Base-by-base conservation (phyloP, 2,888 invertebrate genomes). In the Dusona sp. region DNA sequence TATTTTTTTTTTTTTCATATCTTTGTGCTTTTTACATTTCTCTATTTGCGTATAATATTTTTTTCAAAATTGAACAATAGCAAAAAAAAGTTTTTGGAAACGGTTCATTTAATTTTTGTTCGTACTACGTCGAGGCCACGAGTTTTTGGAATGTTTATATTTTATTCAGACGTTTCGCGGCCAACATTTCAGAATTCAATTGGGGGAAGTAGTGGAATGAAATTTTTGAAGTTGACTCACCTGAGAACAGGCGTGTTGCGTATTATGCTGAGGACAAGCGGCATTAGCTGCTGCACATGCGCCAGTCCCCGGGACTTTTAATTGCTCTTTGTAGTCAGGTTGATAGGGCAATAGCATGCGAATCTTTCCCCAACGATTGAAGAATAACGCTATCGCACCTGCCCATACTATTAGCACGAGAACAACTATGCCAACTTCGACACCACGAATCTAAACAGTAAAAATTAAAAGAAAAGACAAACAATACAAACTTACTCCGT, bases 281-380 rank as follows among this genome's bases (percentile, higher is more conserved):
- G 95, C 92, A 88, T 95, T 95, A 13, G 95, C 95, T 65, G 96
- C 96, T 42, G 96, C 95, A 93, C 97, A 97, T 3, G 96, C 96
- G 0, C 96, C 96, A 0, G 97, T 96, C 9, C 97, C 97, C 6
- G 97, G 97, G 51, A 97, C 97, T 95, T 98, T 98, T 77, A 98
- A 95, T 93, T 98, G 98, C 91, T 98, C 98, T 92, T 98, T 98
- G 94, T 98, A 98, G 93, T 98, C 98, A 16, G 98, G 98, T 92
- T 98, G 98, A 93, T 98, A 98, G 7, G 98, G 98, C 89, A 98
- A 95, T 90, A 98, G 95, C 98, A 98, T 98, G 68, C 98, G 96
- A 93, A 98, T 98, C 95, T 98, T 98, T 92, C 98, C 98, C 98
- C 98, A 98, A 88, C 98, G 97, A 95, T 98, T 98, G 96, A 98